Base-by-base conservation (phyloP, 2,797 vertebrate species). In the Clamator glandarius region DNA sequence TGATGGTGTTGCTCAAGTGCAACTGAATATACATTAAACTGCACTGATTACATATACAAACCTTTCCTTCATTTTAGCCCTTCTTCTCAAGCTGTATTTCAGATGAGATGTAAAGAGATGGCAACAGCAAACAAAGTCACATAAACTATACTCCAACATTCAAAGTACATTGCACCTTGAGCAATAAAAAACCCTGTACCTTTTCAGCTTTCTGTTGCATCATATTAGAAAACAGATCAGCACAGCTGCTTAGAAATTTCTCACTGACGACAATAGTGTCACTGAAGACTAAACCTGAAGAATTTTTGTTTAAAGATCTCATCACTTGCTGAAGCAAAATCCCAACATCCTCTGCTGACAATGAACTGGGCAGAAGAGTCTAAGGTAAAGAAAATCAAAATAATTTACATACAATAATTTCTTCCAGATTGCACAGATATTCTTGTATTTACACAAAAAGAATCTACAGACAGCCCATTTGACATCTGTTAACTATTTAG, bases 141-240 rank as follows among this genome's bases (percentile, higher is more conserved):
- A 31, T 16, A 26, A 83, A 23, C 25, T 74, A 69, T 5, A 70
- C 7, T 57, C 15, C 33, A 68, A 66, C 28, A 33, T 14, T 42
- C 28, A 62, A 48, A 0, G 0, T 15, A 35, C 15, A n/a, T 11
- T 52, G 44, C 19, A 64, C 11, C 36, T 42, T 66, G 31, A 78
- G 28, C 20, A 75, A 26, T 9, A 29, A 77, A 95, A 62, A 3
- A n/a, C n/a, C 4, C 15, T 48, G 55, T 98, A 99, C 99, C 98
- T 99, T 99, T 97, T 99, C 98, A 66, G 99, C 99, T 95, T 98
- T 99, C 77, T 98, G 98, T 85, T 98, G 99, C 98, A 99, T 99
- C 88, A 97, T 93, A 41, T 98, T 98, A 55, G 98, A 98, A 95
- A 99, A 99, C 0, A 99, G 93, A 39, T 97, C 95, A 26, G 97